These are phyloP conservation scores for Microctonus hyperodae DNA, from an alignment of 2,888 invertebrate genomes.

Conservation along the genomic window DNA sequence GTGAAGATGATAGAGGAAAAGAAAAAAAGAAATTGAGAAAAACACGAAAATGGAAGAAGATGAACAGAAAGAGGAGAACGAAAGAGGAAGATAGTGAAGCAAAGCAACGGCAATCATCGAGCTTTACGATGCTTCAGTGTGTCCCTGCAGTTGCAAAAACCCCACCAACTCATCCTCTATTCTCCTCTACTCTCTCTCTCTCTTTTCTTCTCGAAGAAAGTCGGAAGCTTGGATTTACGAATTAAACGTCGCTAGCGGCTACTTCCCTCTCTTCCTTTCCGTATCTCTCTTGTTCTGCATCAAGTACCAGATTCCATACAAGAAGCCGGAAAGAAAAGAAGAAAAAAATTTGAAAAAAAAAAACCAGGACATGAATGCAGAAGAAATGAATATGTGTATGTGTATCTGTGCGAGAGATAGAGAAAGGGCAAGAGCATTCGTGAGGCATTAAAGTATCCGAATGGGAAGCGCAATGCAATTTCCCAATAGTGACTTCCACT, in stretches of 20 bases:
- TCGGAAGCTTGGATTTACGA: slow-evolving; percentile 28
- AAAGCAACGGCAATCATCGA: slow-evolving; percentile 40
- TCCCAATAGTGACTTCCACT: slow-evolving; percentile 26
- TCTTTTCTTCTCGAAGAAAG: slow-evolving; percentile 1
- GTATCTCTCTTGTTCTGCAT: slow-evolving; percentile 22
- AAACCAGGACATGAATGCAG: too few relatives aligned
- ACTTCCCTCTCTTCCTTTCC: slow-evolving; percentile 3
- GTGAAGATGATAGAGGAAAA: background rate
- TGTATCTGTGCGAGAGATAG: background rate
- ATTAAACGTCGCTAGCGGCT: slow-evolving; percentile 27
- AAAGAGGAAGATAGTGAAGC: slow-evolving; percentile 12
- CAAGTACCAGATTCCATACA: slow-evolving; percentile 12
- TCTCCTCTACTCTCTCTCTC: background rate
- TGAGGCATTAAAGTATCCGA: slow-evolving; percentile 28
- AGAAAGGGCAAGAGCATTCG: slow-evolving; percentile 21
- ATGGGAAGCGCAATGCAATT: slow-evolving; percentile 26
- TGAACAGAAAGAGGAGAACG: slow-evolving; percentile 24
- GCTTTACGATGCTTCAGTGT: slow-evolving; percentile 41
- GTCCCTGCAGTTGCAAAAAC: slow-evolving; percentile 35
- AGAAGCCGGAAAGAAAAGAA: slow-evolving; percentile 9
- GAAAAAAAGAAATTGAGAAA: slow-evolving; percentile 18
- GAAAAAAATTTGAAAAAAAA: too few relatives aligned
- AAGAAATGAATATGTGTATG: too few relatives aligned
- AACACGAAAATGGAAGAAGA: slow-evolving; percentile 6
- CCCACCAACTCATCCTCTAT: background rate